phyloP scores from a whole-genome alignment of 2,888 invertebrate genomes.

The Anoplius nigerrimus region DNA sequence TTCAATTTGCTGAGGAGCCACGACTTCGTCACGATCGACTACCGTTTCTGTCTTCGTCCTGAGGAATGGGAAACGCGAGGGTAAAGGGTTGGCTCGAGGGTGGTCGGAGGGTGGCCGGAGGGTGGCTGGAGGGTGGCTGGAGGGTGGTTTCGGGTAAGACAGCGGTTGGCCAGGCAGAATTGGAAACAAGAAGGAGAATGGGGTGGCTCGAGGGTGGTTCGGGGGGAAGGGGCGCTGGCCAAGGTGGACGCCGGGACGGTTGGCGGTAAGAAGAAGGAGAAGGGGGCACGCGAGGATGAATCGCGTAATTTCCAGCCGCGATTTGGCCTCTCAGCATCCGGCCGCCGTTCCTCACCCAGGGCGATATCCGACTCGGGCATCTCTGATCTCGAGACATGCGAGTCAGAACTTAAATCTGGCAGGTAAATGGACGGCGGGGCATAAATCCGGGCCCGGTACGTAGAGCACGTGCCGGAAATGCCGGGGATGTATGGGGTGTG shows the following conservation, averaged over 20 bases:
- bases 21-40: too few relatives aligned
- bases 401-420: conserved; percentile 42
- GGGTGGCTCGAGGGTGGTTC: conserved; percentile 12
- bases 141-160: background rate
- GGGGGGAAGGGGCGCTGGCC: conserved; percentile 1
- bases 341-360: conserved; percentile 29
- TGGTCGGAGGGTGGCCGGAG: background rate
- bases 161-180: too few relatives aligned
- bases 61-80: background rate
- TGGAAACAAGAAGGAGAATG: background rate
- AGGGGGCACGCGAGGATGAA: conserved; percentile 20
- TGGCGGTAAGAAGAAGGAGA: conserved; percentile 1
- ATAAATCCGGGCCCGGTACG: conserved; percentile 30
- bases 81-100: too few relatives aligned
- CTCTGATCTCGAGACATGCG: conserved; percentile 37
- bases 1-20: too few relatives aligned
- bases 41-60: too few relatives aligned
- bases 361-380: conserved; percentile 29
- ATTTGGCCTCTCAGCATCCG: conserved; percentile 42
- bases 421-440: conserved; percentile 36
- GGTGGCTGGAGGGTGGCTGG: conserved; percentile 5
- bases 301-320: conserved; percentile 42
- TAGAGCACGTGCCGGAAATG: conserved; percentile 39
- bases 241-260: too few relatives aligned
- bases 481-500: conserved; percentile 29